phyloP scores from a whole-genome alignment of 2,888 invertebrate species.

The Cantharis rustica region DNA sequence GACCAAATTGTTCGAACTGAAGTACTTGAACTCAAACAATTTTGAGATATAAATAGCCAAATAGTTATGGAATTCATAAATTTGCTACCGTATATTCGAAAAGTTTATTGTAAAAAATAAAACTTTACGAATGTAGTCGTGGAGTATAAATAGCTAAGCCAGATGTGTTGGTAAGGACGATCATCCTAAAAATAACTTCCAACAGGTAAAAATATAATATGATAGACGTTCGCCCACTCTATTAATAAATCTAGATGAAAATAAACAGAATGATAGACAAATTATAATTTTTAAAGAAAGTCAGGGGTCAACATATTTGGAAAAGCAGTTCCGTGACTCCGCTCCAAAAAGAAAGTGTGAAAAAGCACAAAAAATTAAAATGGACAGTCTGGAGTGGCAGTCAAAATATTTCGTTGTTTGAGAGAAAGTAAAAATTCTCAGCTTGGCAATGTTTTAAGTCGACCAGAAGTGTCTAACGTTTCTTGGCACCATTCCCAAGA shows the following conservation, averaged over 20 bases:
- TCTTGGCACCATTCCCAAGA: neutral
- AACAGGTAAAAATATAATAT: constrained; percentile 10
- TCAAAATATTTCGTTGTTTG: neutral
- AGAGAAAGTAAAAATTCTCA: neutral
- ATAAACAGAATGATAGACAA: neutral
- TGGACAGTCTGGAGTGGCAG: neutral
- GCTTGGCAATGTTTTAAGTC: neutral
- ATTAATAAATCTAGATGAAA: neutral
- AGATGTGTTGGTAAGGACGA: constrained; percentile 13
- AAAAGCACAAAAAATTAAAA: neutral
- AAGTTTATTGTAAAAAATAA: neutral
- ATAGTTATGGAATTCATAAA: neutral
- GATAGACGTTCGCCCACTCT: neutral
- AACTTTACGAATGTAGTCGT: neutral
- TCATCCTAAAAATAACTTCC: constrained; percentile 9
- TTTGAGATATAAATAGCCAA: neutral
- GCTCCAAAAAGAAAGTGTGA: too few species aligned
- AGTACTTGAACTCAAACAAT: constrained; percentile 14
- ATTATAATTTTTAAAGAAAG: too few species aligned
- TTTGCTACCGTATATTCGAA: neutral
- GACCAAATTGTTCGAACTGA: neutral
- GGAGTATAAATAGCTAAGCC: constrained; percentile 8
- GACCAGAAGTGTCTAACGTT: neutral
- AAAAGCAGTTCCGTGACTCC: neutral
- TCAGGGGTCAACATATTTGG: neutral